Evolutionary conservation across 1,140 invertebrate genomes (phyloP), one percentile per base, ranked within the genome.

Genomic region (Metaphire vulgaris): DNA sequence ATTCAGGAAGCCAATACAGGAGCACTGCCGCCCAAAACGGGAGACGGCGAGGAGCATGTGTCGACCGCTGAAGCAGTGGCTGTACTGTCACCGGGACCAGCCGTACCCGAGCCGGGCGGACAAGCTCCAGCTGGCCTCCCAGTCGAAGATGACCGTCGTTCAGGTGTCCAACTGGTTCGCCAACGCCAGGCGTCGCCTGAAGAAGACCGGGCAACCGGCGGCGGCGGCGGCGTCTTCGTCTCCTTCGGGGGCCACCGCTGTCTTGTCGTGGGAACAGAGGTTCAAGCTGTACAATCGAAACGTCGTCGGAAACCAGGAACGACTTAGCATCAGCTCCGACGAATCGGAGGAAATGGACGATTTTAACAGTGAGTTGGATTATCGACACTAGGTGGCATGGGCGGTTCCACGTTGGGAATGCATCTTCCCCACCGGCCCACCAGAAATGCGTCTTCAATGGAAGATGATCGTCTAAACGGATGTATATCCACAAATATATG

Each of bases 51-150:
- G 82, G 72, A 81, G 81, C 65, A 84, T 83, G 81, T 80, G 83
- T 0, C 65, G 80, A 12, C 85, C 85, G 0, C 78, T 87, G 32
- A 87, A 87, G 78, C 80, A 81, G 31, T 87, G 86, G 86, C 78
- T 87, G 26, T 79, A 83, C 64, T 72, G 75, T 32, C 81, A 87
- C 79, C 72, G 81, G 64, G 79, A 84, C 66, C 84, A 86, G 77
- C 86, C 86, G 0, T 87, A 87, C 77, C 86, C 86, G 0, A 83
- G 82, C 64, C 85, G 85, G 76, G 65, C 74, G 32, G 84, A 86
- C 74, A 87, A 87, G 77, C 65, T 83, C 31, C 75, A 80, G 34
- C 80, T 87, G 64, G 83, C 84, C 31, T 73, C 76, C 6, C 76
- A 74, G 26, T 84, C 85, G 34, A 78, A 82, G 28, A 85, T 87